Percentiles rank a stretch among this genome's conserved stretches.
Conservation (phyloP, 2,888 invertebrate species). For the Meliscaeva auricollis region DNA sequence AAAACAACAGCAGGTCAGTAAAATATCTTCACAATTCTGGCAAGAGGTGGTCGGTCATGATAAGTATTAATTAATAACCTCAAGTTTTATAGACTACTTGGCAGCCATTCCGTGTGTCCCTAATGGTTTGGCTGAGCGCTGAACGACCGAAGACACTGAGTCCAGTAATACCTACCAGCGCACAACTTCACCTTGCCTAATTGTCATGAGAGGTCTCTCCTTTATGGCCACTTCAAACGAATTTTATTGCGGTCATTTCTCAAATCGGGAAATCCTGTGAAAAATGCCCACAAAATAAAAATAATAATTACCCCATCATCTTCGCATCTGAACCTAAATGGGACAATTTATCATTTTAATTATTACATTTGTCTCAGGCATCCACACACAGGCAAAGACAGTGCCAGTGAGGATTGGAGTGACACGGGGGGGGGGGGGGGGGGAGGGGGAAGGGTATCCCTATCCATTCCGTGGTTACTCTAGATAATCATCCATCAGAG, state of each 20-base stretch:
- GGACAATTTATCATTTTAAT: slow-evolving; percentile 74
- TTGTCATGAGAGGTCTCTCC: slow-evolving; percentile 41
- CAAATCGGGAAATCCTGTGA: slow-evolving; percentile 61
- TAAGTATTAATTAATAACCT: slow-evolving; percentile 36
- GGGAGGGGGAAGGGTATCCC: slow-evolving; percentile 12
- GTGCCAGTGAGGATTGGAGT: not conserved
- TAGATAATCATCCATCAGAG: slow-evolving; percentile 73
- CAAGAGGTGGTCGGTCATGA: not conserved
- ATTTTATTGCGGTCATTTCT: slow-evolving; percentile 50
- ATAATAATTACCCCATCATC: slow-evolving; percentile 74
- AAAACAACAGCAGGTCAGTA: not conserved
- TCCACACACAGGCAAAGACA: slow-evolving; percentile 30
- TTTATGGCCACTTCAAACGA: slow-evolving; percentile 33
- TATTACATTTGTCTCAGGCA: slow-evolving; percentile 72
- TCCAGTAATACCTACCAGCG: slow-evolving; percentile 13
- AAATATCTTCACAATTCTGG: not conserved
- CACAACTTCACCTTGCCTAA: slow-evolving; percentile 36
- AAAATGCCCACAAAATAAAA: slow-evolving; percentile 64
- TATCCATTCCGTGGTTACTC: slow-evolving; percentile 63
- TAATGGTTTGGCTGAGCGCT: slow-evolving; percentile 13
- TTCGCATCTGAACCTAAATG: slow-evolving; percentile 70
- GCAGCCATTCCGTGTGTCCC: slow-evolving; percentile 27
- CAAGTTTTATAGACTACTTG: slow-evolving; percentile 30
- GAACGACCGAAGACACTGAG: slow-evolving; percentile 7
- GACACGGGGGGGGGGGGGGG: not conserved